Conservation (phyloP, 2,888 invertebrate genomes). For the Rhagium mordax region DNA sequence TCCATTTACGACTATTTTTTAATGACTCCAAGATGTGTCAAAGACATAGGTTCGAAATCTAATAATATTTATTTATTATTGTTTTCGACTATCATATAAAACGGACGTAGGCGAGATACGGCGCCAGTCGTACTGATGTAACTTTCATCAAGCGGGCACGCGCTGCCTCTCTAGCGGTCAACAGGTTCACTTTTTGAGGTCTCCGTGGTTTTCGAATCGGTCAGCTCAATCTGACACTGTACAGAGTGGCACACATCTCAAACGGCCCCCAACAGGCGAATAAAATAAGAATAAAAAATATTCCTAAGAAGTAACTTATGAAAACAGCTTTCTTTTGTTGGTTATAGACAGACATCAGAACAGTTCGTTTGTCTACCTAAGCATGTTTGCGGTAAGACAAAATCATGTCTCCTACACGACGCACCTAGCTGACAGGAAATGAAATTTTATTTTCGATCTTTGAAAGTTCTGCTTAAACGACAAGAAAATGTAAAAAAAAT, state of each 20-base stretch:
- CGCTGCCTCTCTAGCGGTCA: conserved; percentile 54
- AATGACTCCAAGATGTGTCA: conserved; percentile 20
- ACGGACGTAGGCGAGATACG: conserved; percentile 58
- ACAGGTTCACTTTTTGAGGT: conserved; percentile 39
- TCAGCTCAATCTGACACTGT: conserved; percentile 14
- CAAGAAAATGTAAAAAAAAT: too few species aligned
- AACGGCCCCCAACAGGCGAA: too few species aligned
- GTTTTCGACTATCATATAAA: conserved; percentile 17
- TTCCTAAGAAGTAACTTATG: too few species aligned
- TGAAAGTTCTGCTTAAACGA: too few species aligned
- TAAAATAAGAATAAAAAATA: too few species aligned
- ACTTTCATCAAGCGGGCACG: conserved; percentile 64
- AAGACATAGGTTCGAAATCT: conserved; percentile 22
- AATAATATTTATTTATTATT: conserved; percentile 32
- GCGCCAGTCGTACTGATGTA: conserved; percentile 65
- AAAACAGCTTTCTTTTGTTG: too few species aligned
- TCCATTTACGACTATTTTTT: conserved; percentile 13
- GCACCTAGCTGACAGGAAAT: too few species aligned
- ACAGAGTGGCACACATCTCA: conserved; percentile 5
- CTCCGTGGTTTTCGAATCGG: conserved; percentile 11
- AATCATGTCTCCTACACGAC: too few species aligned
- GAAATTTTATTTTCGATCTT: too few species aligned
- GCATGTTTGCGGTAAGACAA: too few species aligned
- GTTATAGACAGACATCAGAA: too few species aligned
- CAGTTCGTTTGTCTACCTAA: too few species aligned